Conservation (phyloP, 2,888 invertebrate species). For the Cerastoderma edule region DNA sequence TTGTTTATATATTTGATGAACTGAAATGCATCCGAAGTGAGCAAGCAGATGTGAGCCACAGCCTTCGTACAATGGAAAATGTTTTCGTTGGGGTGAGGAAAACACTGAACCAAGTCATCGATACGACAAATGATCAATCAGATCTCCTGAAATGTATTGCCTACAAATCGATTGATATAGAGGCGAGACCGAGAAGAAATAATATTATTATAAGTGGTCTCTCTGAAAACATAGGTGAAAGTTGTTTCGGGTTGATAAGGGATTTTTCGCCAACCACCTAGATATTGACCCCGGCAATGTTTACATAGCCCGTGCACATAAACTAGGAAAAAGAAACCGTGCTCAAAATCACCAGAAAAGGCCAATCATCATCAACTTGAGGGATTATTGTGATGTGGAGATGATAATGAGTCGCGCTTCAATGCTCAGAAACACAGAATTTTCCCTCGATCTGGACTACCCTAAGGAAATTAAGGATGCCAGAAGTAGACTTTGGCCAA, state of each 20-base stretch:
- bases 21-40: no score
- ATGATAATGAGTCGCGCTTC: conserved; percentile 22
- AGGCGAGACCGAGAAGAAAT: conserved; percentile 25
- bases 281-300: conserved; percentile 18
- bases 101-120: no score
- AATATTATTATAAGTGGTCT: conserved; percentile 25
- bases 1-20: no score
- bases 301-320: conserved; percentile 28
- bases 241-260: conserved; percentile 19
- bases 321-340: background rate
- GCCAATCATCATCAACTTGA: conserved; percentile 24
- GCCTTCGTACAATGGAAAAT: no score
- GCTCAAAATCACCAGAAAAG: background rate
- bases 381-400: conserved; percentile 30
- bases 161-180: conserved; percentile 39
- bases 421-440: conserved; percentile 26
- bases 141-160: conserved; percentile 27
- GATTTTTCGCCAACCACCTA: conserved; percentile 9
- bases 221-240: conserved; percentile 25
- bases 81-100: no score
- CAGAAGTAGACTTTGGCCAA: conserved; percentile 14
- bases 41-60: no score
- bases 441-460: conserved; percentile 23
- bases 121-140: conserved; percentile 19
- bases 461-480: conserved; percentile 32